Evolutionary conservation across 2,797 vertebrate species (phyloP), one percentile per base, ranked within the genome.

Genomic region (Macroramphosus scolopax): DNA sequence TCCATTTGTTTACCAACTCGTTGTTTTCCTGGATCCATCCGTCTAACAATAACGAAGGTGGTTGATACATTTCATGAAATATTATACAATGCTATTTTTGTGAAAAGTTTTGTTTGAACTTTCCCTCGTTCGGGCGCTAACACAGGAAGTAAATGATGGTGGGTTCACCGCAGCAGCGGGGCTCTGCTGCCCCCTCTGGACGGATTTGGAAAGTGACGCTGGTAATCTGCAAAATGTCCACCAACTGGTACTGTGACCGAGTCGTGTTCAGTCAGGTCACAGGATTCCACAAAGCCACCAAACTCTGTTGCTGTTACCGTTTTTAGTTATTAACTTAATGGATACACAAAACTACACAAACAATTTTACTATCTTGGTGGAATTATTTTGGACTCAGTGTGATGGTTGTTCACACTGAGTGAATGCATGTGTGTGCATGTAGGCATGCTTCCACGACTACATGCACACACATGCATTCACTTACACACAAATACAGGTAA

Each of bases 11-110:
- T 2, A 81, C 80, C 15, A 85, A n/a, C 5, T 55, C 63, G 68
- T 87, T 84, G 52, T 89, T 87, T 55, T 87, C 83, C 14, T 69
- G 51, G 8, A 43, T 36, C 87, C 84, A 89, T 6, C 5, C 39
- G 0, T 66, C 16, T 26, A 58, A 24, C 30, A 83, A 29, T 25
- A 80, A 41, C 44, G 63, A 45, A 1, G 13, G 4, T 1, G 61
- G 8, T 2, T 20, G 31, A 11, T n/a, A 4, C 40, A 55, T 63
- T 45, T 43, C 43, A 46, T 17, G 5, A 10, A 5, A 52, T 28
- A 51, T 58, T 8, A 4, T 5, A 17, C 2, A 0, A 7, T 13
- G 8, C n/a, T n/a, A n/a, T n/a, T 45, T 61, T 32, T 4, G 2
- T 5, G 2, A 8, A n/a, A 25, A 43, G 8, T 41, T 45, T 31